Percentiles rank a stretch among this genome's conserved stretches.
Evolutionary conservation across 2,113 vertebrate genomes (phyloP).

Genomic region (Phainopepla nitens): DNA sequence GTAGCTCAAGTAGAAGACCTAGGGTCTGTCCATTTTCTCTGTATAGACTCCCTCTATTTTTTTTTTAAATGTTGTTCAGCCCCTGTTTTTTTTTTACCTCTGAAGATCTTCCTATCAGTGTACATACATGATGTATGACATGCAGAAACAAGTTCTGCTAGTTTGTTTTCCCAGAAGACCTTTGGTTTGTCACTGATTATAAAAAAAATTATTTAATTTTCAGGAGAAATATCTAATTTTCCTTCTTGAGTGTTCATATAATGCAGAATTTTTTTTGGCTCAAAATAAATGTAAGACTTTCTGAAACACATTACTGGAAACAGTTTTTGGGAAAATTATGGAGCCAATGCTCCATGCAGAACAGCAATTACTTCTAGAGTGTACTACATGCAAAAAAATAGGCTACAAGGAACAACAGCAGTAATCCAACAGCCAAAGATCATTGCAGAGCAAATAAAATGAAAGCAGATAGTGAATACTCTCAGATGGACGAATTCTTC

Average conservation of each 20-base stretch:
- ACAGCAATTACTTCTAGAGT: neutral
- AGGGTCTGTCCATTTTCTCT: neutral
- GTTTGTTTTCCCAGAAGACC: neutral
- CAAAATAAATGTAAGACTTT: neutral
- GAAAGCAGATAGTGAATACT: neutral
- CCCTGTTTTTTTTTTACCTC: neutral
- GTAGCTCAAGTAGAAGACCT: neutral
- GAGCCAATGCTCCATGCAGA: neutral
- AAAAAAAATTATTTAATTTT: neutral
- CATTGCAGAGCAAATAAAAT: neutral
- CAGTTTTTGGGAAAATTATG: neutral
- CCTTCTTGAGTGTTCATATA: neutral
- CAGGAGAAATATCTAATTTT: neutral
- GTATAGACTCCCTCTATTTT: accelerated
- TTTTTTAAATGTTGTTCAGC: neutral
- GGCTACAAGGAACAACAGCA: neutral
- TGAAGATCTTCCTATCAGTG: neutral
- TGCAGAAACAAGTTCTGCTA: neutral
- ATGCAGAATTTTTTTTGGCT: neutral
- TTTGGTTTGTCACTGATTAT: neutral
- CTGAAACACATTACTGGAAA: neutral
- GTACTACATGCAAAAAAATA: neutral
- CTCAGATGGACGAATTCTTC: neutral
- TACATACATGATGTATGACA: neutral
- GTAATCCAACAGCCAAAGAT: neutral